Percentiles rank a stretch among this genome's conserved stretches.
Conservation (phyloP, 2,797 vertebrate species). For the Rallus crepitans region DNA sequence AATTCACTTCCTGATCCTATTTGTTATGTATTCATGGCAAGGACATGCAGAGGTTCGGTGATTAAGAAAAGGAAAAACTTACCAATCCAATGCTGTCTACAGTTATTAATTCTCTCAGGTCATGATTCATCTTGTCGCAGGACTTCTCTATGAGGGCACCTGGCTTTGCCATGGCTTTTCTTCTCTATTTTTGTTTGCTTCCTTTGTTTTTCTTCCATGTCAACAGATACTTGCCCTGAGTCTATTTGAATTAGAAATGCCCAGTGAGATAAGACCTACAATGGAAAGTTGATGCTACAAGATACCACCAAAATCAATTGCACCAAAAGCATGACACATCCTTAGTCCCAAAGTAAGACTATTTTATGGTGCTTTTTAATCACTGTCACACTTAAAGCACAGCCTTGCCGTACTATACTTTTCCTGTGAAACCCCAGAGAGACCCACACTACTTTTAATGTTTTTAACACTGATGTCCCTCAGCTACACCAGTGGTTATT, state of each 20-base stretch:
- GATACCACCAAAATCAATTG: background rate
- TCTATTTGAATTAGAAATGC: conserved; percentile 34
- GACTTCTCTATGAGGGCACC: conserved; percentile 20
- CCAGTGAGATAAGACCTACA: conserved; percentile 28
- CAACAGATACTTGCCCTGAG: conserved; percentile 36
- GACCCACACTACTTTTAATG: background rate
- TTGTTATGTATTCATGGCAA: conserved; percentile 29
- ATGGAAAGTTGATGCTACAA: conserved; percentile 18
- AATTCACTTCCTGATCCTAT: conserved; percentile 44
- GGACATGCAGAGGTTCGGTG: background rate
- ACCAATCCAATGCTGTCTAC: conserved; percentile 14
- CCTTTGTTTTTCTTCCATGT: conserved; percentile 46
- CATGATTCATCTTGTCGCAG: conserved; percentile 56
- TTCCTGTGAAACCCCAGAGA: background rate
- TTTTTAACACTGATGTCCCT: background rate
- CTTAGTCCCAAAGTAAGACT: background rate
- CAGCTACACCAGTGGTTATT: background rate
- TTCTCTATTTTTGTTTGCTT: conserved; percentile 38
- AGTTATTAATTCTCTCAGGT: conserved; percentile 46
- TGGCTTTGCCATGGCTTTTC: conserved; percentile 16
- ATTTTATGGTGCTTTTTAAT: background rate
- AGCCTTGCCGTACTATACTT: background rate
- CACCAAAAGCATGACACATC: background rate
- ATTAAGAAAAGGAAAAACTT: conserved; percentile 63
- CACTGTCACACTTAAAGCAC: background rate